phyloP scores from a whole-genome alignment of 2,888 invertebrate species.

The Microdon myrmicae region DNA sequence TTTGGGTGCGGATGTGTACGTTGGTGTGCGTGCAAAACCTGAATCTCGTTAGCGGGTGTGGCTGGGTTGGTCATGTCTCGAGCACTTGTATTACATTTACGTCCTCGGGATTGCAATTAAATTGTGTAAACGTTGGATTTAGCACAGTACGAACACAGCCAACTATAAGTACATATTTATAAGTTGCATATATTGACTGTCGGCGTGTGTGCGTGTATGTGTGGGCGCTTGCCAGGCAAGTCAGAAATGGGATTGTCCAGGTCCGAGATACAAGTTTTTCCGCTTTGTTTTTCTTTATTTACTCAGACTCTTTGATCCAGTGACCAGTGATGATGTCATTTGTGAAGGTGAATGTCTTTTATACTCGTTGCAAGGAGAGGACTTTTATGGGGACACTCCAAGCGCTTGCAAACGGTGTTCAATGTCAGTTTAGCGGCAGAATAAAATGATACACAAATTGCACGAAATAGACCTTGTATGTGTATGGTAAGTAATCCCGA shows the following conservation, averaged over 20 bases:
- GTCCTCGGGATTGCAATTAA: constrained; percentile 22
- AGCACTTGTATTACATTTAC: constrained; percentile 11
- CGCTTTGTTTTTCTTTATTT: constrained; percentile 2
- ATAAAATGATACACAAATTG: no score
- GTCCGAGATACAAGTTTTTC: neutral
- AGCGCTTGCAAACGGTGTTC: no score
- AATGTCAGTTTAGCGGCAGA: no score
- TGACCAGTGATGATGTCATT: constrained; percentile 18
- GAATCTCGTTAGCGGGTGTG: constrained; percentile 15
- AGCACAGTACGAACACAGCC: neutral
- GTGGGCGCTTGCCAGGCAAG: constrained; percentile 5
- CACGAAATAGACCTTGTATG: no score
- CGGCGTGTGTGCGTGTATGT: neutral
- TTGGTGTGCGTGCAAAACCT: constrained; percentile 1
- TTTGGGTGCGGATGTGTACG: neutral
- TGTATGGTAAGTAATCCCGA: no score
- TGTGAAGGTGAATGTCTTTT: constrained; percentile 14
- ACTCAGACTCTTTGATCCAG: neutral
- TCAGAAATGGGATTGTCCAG: neutral
- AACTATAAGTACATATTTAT: neutral
- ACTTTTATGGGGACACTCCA: no score
- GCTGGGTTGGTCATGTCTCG: constrained; percentile 10
- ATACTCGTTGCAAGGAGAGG: neutral
- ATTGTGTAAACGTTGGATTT: constrained; percentile 22
- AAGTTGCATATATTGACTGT: neutral